Conservation (phyloP, 1,140 invertebrate species). For the Marisa cornuarietis region DNA sequence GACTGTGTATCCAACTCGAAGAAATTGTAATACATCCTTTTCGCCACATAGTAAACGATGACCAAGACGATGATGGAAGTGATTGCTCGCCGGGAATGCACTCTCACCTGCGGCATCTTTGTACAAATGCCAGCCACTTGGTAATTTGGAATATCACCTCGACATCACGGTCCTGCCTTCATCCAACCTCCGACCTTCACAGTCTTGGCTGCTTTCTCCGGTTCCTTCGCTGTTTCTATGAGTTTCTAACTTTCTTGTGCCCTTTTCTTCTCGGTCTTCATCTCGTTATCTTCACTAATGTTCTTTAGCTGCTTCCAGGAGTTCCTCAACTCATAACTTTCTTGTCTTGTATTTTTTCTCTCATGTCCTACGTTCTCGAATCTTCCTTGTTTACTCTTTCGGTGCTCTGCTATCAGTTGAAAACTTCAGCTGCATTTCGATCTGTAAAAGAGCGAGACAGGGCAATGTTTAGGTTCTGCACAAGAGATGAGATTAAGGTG, state of each 20-base stretch:
- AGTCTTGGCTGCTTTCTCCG: neutral
- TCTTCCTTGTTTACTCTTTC: neutral
- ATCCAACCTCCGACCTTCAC: neutral
- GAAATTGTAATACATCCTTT: neutral
- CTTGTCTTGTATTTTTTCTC: neutral
- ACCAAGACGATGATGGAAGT: neutral
- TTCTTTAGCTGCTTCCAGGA: neutral
- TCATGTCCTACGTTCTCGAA: neutral
- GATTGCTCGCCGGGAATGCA: neutral
- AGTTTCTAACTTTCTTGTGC: neutral
- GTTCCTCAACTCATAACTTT: neutral
- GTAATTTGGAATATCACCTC: no score
- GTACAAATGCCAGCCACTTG: no score
- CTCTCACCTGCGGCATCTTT: neutral
- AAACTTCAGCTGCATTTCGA: neutral
- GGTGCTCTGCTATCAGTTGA: neutral
- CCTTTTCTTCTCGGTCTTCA: neutral
- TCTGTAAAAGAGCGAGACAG: neutral
- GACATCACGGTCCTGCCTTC: neutral
- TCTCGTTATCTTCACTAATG: neutral
- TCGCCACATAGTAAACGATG: neutral
- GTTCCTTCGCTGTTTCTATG: neutral
- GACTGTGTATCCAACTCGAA: neutral
- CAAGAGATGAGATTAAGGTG: no score
- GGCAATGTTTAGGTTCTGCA: no score